phyloP scores from a whole-genome alignment of 2,888 invertebrate species.

The Phengaris arion region DNA sequence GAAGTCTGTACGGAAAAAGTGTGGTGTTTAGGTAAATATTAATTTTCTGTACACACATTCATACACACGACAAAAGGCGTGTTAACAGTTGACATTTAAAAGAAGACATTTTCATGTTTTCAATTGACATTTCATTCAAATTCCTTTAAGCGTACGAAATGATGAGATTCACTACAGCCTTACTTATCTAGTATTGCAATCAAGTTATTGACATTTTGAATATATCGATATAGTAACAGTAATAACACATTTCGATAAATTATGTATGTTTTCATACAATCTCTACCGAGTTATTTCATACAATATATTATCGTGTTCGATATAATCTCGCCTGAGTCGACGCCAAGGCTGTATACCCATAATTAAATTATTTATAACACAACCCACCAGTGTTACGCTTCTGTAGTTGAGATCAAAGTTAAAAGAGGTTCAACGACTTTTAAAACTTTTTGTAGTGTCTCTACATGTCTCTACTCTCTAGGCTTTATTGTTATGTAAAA shows the following conservation, averaged over 20 bases:
- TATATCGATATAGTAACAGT: not conserved
- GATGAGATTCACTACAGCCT: not conserved
- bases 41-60: not conserved
- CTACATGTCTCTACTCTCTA: not conserved
- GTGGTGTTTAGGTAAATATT: conserved; percentile 57
- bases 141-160: not conserved
- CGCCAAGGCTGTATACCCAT: not conserved
- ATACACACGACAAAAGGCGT: not conserved
- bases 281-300: not conserved
- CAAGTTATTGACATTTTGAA: not conserved
- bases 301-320: not conserved
- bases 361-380: conserved; percentile 14
- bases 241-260: not conserved
- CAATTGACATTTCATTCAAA: not conserved
- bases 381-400: conserved; percentile 2
- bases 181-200: not conserved
- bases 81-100: not conserved
- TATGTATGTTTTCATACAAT: not conserved
- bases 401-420: not conserved
- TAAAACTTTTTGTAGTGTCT: too few species aligned
- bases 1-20: conserved; percentile 75
- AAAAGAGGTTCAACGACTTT: not conserved
- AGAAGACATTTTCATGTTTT: not conserved
- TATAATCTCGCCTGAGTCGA: not conserved
- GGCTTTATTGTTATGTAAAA: too few species aligned